Evolutionary conservation across 1,140 invertebrate genomes (phyloP).

Genomic region (Babylonia areolata): DNA sequence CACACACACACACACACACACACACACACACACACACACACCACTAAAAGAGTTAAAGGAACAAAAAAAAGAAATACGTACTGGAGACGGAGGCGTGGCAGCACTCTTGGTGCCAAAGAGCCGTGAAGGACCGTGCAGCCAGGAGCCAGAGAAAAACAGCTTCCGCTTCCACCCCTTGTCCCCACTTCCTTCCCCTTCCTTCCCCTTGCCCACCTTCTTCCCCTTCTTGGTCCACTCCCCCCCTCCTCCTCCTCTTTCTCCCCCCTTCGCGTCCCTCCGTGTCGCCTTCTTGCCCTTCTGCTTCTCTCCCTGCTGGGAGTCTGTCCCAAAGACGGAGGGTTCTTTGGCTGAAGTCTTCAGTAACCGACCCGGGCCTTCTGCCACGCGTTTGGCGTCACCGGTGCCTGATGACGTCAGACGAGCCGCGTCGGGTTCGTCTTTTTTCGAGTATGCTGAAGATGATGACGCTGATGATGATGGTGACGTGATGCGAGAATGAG

Average conservation of each 20-base stretch:
- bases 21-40: neutral
- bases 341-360: neutral
- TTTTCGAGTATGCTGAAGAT: too few species aligned
- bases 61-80: conserved; percentile 3
- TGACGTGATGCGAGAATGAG: neutral
- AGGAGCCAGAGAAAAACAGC: conserved; percentile 23
- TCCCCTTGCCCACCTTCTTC: neutral
- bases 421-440: neutral
- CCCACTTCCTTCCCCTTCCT: conserved; percentile 5
- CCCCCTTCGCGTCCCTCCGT: neutral
- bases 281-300: neutral
- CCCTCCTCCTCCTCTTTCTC: neutral
- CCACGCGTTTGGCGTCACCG: neutral
- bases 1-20: neutral
- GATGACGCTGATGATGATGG: neutral
- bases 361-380: too few species aligned
- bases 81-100: neutral
- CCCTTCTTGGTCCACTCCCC: neutral
- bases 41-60: neutral
- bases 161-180: conserved; percentile 4
- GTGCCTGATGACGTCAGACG: neutral
- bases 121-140: conserved; percentile 17
- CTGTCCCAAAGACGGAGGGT: neutral
- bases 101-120: conserved; percentile 13
- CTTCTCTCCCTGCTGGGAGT: neutral